A percentile compares a stretch with the other conserved stretches of the same genome.
phyloP scores from a whole-genome alignment of 2,797 vertebrate species.

The Coluber constrictor region DNA sequence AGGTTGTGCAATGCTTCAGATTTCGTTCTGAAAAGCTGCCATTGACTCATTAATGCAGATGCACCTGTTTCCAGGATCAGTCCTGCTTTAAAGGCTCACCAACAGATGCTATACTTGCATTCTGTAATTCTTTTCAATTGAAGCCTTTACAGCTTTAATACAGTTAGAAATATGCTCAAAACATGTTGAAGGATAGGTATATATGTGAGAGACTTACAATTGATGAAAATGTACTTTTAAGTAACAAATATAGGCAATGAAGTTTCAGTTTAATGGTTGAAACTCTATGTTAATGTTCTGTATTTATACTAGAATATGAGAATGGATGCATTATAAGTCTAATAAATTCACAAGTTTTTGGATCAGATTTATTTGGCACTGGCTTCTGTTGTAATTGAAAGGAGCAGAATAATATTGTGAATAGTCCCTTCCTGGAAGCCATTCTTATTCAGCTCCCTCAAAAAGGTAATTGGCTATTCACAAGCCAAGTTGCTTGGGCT shows the following conservation, averaged over 20 bases:
- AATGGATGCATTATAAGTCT: not conserved
- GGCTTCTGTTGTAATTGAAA: not conserved
- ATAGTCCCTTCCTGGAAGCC: not conserved
- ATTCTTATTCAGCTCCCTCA: not conserved
- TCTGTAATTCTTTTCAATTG: not conserved
- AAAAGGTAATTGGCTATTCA: not conserved
- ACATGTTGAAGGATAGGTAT: not conserved
- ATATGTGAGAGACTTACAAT: not conserved
- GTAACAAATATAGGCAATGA: conserved; percentile 31
- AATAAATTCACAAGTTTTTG: not conserved
- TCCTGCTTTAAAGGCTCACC: not conserved
- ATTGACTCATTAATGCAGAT: not conserved
- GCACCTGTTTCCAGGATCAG: not conserved
- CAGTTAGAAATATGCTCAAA: not conserved
- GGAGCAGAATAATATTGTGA: not conserved
- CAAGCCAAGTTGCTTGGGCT: not conserved
- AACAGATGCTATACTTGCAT: not conserved
- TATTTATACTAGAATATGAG: not conserved
- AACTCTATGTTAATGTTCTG: conserved; percentile 33
- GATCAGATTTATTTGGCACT: not conserved
- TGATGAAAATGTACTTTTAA: not conserved
- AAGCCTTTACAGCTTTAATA: not conserved
- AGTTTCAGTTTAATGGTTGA: conserved; percentile 33
- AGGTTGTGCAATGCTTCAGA: not conserved
- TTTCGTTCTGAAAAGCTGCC: not conserved